These are phyloP conservation scores for Nasonia giraulti DNA, from an alignment of 1,140 invertebrate genomes.

Conservation along the genomic window DNA sequence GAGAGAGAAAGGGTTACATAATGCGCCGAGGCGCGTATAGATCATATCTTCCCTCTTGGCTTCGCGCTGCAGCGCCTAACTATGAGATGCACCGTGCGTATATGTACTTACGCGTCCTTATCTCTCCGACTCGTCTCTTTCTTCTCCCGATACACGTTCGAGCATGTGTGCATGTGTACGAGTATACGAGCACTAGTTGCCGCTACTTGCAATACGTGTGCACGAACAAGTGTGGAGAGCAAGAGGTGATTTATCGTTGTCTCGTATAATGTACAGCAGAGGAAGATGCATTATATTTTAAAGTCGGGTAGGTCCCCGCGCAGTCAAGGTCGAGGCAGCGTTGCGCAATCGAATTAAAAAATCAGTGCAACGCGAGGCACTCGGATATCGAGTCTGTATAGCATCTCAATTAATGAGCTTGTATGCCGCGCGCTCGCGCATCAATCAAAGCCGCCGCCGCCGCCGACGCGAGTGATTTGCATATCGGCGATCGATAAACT, in stretches of 20 bases:
- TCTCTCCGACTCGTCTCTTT: slow-evolving; percentile 28
- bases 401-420: background rate
- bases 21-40: slow-evolving; percentile 59
- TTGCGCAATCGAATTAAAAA: background rate
- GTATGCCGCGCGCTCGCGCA: background rate
- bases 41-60: slow-evolving; percentile 59
- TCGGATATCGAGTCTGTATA: background rate
- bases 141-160: background rate
- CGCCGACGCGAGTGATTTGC: background rate
- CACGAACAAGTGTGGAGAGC: background rate
- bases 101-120: slow-evolving; percentile 35
- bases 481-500: background rate
- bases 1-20: slow-evolving; percentile 65
- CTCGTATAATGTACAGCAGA: background rate
- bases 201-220: background rate
- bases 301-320: slow-evolving; percentile 41
- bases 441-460: background rate
- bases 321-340: slow-evolving; percentile 42
- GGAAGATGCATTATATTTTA: background rate
- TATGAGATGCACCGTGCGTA: slow-evolving; percentile 56
- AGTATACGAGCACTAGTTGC: background rate
- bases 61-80: slow-evolving; percentile 56
- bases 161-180: background rate
- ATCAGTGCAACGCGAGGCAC: no score
- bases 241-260: slow-evolving; percentile 45